phyloP scores from a whole-genome alignment of 1,140 invertebrate genomes.

The Papilio aristodemus region DNA sequence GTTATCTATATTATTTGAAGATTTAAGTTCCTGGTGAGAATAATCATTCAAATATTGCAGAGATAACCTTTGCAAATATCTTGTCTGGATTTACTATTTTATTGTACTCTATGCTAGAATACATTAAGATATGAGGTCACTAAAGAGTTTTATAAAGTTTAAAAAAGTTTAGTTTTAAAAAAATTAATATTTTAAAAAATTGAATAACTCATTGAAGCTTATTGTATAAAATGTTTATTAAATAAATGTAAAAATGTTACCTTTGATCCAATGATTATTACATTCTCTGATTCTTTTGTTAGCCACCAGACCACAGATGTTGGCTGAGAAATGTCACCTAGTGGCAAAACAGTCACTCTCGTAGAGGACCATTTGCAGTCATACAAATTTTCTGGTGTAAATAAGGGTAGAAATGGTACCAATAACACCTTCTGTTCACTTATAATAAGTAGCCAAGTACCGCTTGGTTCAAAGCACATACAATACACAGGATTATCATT shows the following conservation, averaged over 20 bases:
- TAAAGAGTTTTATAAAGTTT: too few relatives aligned
- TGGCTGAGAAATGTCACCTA: conserved; percentile 55
- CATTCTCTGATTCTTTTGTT: conserved; percentile 72
- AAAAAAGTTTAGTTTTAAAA: too few relatives aligned
- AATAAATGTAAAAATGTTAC: conserved; percentile 41
- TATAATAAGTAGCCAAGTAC: conserved; percentile 71
- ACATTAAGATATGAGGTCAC: too few relatives aligned
- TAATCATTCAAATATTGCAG: too few relatives aligned
- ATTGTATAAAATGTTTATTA: too few relatives aligned
- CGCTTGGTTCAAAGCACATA: conserved; percentile 75
- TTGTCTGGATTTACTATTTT: too few relatives aligned
- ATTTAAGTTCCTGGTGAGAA: too few relatives aligned
- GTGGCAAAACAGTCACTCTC: conserved; percentile 67
- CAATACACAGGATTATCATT: conserved; percentile 70
- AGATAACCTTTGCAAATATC: too few relatives aligned
- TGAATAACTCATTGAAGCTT: too few relatives aligned
- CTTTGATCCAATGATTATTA: conserved; percentile 70
- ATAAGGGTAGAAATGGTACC: conserved; percentile 67
- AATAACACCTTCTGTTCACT: conserved; percentile 70
- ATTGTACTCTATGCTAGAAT: too few relatives aligned
- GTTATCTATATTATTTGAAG: too few relatives aligned
- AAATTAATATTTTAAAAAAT: too few relatives aligned
- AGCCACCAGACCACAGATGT: conserved; percentile 73
- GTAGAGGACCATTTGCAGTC: conserved; percentile 72
- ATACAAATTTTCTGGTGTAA: conserved; percentile 67